These are phyloP conservation scores for Morelia viridis DNA, from an alignment of 2,797 vertebrate genomes.

Conservation along the genomic window DNA sequence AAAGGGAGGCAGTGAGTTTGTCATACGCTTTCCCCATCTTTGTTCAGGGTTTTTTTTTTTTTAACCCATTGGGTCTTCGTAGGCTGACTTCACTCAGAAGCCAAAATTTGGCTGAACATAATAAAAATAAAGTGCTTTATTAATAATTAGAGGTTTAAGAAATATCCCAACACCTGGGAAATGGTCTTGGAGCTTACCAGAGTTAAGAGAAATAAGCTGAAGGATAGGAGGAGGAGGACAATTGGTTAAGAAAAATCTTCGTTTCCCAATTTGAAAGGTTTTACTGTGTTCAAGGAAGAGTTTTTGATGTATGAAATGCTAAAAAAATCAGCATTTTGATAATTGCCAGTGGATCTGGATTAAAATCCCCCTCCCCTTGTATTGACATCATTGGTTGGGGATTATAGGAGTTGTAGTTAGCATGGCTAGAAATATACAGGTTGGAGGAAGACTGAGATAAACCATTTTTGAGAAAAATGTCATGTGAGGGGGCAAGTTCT, in stretches of 20 bases:
- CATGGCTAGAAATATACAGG: not conserved
- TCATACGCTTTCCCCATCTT: not conserved
- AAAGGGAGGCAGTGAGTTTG: not conserved
- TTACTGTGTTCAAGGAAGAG: not conserved
- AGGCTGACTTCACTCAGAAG: slow-evolving; percentile 69
- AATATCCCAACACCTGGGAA: slow-evolving; percentile 33
- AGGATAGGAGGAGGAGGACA: not conserved
- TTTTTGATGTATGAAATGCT: not conserved
- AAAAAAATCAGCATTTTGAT: not conserved
- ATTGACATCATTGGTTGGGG: not conserved
- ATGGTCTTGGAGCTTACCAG: not conserved
- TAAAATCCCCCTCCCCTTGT: not conserved
- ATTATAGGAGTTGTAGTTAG: not conserved
- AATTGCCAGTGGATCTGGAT: not conserved
- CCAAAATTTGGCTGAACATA: slow-evolving; percentile 72
- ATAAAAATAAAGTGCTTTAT: slow-evolving; percentile 83
- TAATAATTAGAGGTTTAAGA: slow-evolving; percentile 67
- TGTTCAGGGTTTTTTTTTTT: slow-evolving; percentile 37
- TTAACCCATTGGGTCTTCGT: slow-evolving; percentile 54
- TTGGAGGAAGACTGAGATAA: not conserved
- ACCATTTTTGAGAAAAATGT: not conserved
- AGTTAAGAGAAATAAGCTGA: not conserved
- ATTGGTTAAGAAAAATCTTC: not conserved
- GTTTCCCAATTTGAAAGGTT: not conserved
- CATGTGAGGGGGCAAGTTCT: not conserved